These are phyloP conservation scores for Drosophila helvetica DNA, from an alignment of 2,888 invertebrate genomes.

Conservation along the genomic window DNA sequence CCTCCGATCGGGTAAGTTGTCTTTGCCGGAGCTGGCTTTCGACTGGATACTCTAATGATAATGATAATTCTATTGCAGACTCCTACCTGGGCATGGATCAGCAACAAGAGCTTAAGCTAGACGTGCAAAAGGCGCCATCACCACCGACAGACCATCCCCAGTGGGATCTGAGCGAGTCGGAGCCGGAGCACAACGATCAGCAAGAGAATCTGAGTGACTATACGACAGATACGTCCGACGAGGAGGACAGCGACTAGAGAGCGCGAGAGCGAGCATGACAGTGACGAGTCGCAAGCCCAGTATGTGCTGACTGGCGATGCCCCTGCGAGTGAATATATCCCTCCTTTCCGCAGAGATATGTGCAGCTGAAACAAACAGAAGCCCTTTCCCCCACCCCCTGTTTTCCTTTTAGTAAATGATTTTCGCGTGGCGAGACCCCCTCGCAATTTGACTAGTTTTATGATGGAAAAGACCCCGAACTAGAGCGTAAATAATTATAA, in stretches of 20 bases:
- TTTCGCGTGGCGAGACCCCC: slow-evolving; percentile 58
- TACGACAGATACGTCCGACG: slow-evolving; percentile 88
- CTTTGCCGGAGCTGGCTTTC: neutral
- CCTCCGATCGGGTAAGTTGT: slow-evolving; percentile 89
- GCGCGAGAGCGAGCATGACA: neutral
- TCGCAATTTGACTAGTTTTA: slow-evolving; percentile 81
- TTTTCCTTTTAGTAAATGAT: slow-evolving; percentile 71
- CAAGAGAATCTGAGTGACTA: slow-evolving; percentile 88
- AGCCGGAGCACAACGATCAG: slow-evolving; percentile 88
- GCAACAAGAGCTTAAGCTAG: slow-evolving; percentile 96
- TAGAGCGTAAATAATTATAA: slow-evolving; percentile 71
- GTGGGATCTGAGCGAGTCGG: slow-evolving; percentile 98
- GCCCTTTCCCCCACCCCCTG: slow-evolving; percentile 35
- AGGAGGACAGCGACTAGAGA: slow-evolving; percentile 84
- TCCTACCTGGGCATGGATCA: slow-evolving; percentile 99
- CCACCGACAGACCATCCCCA: slow-evolving; percentile 97
- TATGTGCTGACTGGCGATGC: neutral
- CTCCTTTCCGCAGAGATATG: slow-evolving; percentile 4
- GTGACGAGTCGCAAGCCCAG: neutral
- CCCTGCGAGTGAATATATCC: slow-evolving; percentile 6
- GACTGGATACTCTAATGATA: neutral
- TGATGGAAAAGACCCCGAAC: slow-evolving; percentile 72
- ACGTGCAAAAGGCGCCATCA: slow-evolving; percentile 97
- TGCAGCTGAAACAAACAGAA: slow-evolving; percentile 10
- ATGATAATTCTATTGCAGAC: slow-evolving; percentile 85